Evolutionary conservation across 2,113 vertebrate species (phyloP).

Genomic region (Gila orcuttii): DNA sequence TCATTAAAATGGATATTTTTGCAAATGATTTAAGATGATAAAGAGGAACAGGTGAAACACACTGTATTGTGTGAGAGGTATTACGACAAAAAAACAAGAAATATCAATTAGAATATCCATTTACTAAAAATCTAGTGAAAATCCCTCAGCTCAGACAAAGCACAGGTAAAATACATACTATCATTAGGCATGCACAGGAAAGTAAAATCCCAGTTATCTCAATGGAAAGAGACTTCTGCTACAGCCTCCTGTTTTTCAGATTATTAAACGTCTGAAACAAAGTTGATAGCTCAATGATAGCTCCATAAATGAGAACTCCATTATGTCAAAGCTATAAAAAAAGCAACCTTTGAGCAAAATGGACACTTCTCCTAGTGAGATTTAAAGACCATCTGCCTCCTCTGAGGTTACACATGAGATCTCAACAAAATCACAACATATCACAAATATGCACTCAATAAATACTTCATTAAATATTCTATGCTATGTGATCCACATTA

Average conservation of each 20-base stretch:
- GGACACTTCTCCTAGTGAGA: neutral
- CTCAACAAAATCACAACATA: neutral
- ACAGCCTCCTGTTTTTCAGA: too few species aligned
- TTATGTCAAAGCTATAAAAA: neutral
- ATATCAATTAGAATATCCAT: neutral
- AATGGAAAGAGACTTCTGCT: neutral
- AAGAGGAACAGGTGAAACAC: neutral
- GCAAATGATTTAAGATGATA: conserved; percentile 3
- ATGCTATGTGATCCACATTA: neutral
- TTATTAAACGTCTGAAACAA: neutral
- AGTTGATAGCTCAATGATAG: neutral
- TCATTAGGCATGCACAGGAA: neutral
- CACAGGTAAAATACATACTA: neutral
- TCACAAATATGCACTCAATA: neutral
- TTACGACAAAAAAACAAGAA: neutral
- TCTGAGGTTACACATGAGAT: neutral
- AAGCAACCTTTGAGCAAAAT: neutral
- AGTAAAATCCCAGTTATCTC: neutral
- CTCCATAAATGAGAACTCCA: neutral
- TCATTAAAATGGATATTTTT: conserved; percentile 1
- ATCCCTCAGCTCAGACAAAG: neutral
- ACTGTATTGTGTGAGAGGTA: neutral
- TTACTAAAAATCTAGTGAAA: neutral
- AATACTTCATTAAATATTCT: neutral
- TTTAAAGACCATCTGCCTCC: neutral